These are phyloP conservation scores for Leistus spinibarbis DNA, from an alignment of 2,888 invertebrate genomes.

Conservation along the genomic window DNA sequence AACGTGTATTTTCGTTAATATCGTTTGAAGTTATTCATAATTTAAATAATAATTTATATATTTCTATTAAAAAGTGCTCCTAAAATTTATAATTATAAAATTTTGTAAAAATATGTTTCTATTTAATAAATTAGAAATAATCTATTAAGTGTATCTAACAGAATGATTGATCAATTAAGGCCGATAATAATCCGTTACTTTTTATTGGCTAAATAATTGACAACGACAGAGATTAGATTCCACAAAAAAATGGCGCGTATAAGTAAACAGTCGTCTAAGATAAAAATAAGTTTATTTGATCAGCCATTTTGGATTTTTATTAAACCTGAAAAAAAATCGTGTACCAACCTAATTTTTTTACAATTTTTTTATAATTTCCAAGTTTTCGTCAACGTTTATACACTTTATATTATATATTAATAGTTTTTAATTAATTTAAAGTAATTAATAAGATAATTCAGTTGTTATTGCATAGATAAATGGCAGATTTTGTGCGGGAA, in stretches of 20 bases:
- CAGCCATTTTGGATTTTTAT: slow-evolving; percentile 55
- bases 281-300: slow-evolving; percentile 57
- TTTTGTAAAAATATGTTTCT: too few relatives aligned
- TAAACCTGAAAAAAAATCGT: slow-evolving; percentile 26
- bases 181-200: not conserved
- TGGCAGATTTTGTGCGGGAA: not conserved
- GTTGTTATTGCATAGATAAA: too few relatives aligned
- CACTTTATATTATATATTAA: not conserved
- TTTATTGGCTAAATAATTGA: slow-evolving; percentile 1
- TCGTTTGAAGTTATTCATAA: too few relatives aligned
- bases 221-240: slow-evolving; percentile 5
- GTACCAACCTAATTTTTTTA: slow-evolving; percentile 36
- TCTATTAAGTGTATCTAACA: not conserved
- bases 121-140: too few relatives aligned
- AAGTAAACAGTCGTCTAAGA: slow-evolving; percentile 40
- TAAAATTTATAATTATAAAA: too few relatives aligned
- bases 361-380: not conserved
- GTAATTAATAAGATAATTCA: not conserved
- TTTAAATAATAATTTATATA: too few relatives aligned
- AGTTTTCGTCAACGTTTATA: not conserved
- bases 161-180: not conserved
- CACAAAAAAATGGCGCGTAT: slow-evolving; percentile 24
- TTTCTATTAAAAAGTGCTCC: too few relatives aligned
- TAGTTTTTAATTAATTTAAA: not conserved
- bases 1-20: too few relatives aligned